Evolutionary conservation across 2,797 vertebrate genomes (phyloP).

Genomic region (Lutjanus campechanus): DNA sequence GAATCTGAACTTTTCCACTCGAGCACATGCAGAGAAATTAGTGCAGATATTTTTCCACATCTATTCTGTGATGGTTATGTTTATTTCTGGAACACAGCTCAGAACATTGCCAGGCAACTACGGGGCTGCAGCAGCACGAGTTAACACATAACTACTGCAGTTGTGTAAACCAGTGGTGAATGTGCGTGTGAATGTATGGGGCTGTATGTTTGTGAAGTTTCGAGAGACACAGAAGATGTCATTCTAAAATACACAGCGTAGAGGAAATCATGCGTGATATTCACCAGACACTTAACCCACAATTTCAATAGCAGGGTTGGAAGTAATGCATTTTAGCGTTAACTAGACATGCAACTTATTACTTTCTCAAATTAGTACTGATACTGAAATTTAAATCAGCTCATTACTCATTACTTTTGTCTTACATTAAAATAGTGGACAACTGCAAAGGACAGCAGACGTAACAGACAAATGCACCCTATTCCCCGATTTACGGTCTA

Average conservation of each 20-base stretch:
- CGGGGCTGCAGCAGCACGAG: constrained; percentile 7
- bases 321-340: too few species aligned
- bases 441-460: too few species aligned
- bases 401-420: too few species aligned
- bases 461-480: too few species aligned
- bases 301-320: background rate
- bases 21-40: background rate
- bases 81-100: constrained; percentile 63
- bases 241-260: background rate
- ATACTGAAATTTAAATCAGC: too few species aligned
- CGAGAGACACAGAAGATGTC: background rate
- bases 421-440: too few species aligned
- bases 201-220: background rate
- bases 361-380: too few species aligned
- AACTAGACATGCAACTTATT: too few species aligned
- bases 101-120: constrained; percentile 69
- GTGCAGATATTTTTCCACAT: background rate
- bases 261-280: background rate
- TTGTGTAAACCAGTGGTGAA: constrained; percentile 11
- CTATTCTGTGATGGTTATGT: constrained; percentile 21
- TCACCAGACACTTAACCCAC: background rate
- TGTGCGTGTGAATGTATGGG: background rate
- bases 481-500: too few species aligned
- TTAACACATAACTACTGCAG: background rate
- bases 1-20: background rate